Base-by-base conservation (phyloP, 1,140 invertebrate genomes). In the Macrotrachela quadricornifera region DNA sequence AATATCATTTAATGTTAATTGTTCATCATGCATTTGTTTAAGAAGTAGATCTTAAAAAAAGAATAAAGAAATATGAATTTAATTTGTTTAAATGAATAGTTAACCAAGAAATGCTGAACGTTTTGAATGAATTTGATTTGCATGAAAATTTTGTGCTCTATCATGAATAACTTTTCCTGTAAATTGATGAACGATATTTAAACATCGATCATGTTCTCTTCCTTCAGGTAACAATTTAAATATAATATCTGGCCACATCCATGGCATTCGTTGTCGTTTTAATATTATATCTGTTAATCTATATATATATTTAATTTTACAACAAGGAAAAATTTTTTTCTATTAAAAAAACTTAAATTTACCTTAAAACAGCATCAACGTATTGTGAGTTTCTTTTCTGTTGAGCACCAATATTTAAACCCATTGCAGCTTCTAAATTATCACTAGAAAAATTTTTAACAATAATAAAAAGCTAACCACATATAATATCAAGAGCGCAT, bases 401-500 rank as follows among this genome's bases (percentile, higher is more conserved):
- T 66, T 83, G 81, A 2, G 79, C 79, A 63, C 77, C 74, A 10
- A 83, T 74, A 61, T 74, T 72, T 53, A 73, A 69, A 42, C 83
- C 83, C 83, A 87, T 85, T 10, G 82, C 82, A 55, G 82, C 82
- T 69, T 85, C 82, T 83, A 61, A 45, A 71, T 59, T 58, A 51
- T 10, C 55, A 39, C 11, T 17, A 58, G 58, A 52, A 55, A 17
- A 50, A 50, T 44, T 49, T 30, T n/a, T 50, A 37, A 17, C 41
- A 1, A 42, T 49, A 13, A 21, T 41, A 30, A 17, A 37, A 18
- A 53, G 74, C 75, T 74, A 69, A 82, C 81, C 81, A 64, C 81
- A 84, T 55, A 87, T 83, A 59, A 84, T 81, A 58, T 91, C 84
- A 1, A 92, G 79, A 0, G 85, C 85, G 48, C 82, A 85, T 15